These are phyloP conservation scores for Aromia moschata DNA, from an alignment of 2,888 invertebrate genomes.

Conservation along the genomic window DNA sequence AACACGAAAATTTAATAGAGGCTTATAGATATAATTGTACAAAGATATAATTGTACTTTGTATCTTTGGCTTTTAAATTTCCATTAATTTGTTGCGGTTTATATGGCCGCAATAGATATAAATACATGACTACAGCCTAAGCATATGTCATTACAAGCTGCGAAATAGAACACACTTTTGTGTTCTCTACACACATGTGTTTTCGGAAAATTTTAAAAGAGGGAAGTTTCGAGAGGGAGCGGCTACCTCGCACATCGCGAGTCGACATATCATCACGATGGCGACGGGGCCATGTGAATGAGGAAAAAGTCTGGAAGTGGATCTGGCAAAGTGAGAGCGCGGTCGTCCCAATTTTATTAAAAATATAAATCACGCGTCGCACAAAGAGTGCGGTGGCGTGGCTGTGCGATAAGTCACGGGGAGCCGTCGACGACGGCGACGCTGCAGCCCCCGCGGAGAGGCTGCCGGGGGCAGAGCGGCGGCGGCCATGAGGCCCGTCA, in stretches of 20 bases:
- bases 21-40: too few relatives aligned
- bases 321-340: slow-evolving; percentile 27
- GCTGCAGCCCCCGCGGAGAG: slow-evolving; percentile 45
- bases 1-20: too few relatives aligned
- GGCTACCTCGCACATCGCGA: neutral
- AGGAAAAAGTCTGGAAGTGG: slow-evolving; percentile 40
- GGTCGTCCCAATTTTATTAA: slow-evolving; percentile 48
- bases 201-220: too few relatives aligned
- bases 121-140: too few relatives aligned
- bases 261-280: slow-evolving; percentile 15
- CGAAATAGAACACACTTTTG: too few relatives aligned
- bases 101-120: too few relatives aligned
- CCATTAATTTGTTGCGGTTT: too few relatives aligned
- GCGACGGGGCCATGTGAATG: slow-evolving; percentile 38
- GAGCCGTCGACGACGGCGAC: slow-evolving; percentile 36
- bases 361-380: slow-evolving; percentile 71
- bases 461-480: slow-evolving; percentile 48
- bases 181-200: too few relatives aligned
- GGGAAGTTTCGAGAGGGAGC: neutral
- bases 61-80: too few relatives aligned
- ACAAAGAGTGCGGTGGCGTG: slow-evolving; percentile 66
- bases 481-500: slow-evolving; percentile 72
- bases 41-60: too few relatives aligned
- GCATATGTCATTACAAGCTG: too few relatives aligned
- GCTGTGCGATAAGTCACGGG: slow-evolving; percentile 53